Base-by-base conservation (phyloP, 2,113 vertebrate genomes). In the Trichomycterus rosablanca region DNA sequence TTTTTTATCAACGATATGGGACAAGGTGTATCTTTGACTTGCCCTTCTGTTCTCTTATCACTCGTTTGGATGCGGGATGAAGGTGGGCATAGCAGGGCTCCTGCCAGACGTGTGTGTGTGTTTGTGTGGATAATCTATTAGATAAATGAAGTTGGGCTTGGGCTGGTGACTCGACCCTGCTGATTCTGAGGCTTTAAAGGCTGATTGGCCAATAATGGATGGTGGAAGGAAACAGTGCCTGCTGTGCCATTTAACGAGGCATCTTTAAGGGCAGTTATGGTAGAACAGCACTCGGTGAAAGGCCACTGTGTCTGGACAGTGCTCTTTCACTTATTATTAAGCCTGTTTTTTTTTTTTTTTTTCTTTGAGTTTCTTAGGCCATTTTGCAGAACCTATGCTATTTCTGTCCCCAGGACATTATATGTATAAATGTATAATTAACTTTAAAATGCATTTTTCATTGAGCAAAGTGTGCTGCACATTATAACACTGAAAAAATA, bases 231-330 rank as follows among this genome's bases (percentile, higher is more conserved):
- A 74, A 68, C 74, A 76, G 75, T 67, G 67, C 74, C 64, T 74
- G 74, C 80, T 79, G 81, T 26, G 76, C 79, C 72, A 83, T 84
- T 85, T 82, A 87, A 85, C 83, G 79, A 77, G 63, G 73, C 76
- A 61, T 79, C 79, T 83, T 78, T 66, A 84, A 87, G 82, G 83
- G 80, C 80, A 84, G 76, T 80, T 78, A 73, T 57, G 51, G 78
- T 68, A 66, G 57, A 55, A 61, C 34, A 16, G 66, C 68, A 79
- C 78, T 78, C 72, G 70, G 74, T 45, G 73, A 83, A 84, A 83
- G 76, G 84, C 79, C 79, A 84, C 64, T 72, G 74, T 72, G 72
- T 66, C 78, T 54, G 48, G 68, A 74, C 57, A 68, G 62, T 68
- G 1, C 19, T 45, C 14, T 37, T 62, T 70, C 58, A 23, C 69